Conservation (phyloP, 2,113 vertebrate genomes). For the Morone chrysops region DNA sequence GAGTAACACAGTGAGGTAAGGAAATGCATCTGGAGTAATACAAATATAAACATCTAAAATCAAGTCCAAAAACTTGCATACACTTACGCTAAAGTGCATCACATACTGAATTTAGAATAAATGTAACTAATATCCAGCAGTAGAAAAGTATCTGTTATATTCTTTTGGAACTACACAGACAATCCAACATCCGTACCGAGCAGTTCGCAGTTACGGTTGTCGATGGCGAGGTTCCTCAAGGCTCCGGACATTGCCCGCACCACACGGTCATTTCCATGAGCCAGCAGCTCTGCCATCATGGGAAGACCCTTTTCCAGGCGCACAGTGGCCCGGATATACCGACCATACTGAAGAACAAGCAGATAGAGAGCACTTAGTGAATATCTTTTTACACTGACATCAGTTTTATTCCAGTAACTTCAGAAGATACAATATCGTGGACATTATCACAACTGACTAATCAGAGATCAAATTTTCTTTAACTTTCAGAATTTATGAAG, state of each 20-base stretch:
- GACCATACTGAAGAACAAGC: conserved; percentile 87
- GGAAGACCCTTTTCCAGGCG: conserved; percentile 97
- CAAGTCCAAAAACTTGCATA: not conserved
- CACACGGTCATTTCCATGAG: conserved; percentile 91
- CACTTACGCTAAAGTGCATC: not conserved
- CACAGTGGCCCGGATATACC: conserved; percentile 90
- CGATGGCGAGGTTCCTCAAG: conserved; percentile 94
- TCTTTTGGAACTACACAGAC: not conserved
- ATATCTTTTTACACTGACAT: not conserved
- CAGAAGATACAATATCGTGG: not conserved
- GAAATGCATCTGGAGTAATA: not conserved
- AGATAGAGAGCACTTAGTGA: not conserved
- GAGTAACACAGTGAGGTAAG: not conserved
- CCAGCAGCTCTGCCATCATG: conserved; percentile 92
- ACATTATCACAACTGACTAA: too few relatives aligned
- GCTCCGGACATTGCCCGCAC: conserved; percentile 94
- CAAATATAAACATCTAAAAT: not conserved
- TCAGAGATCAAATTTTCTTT: not conserved
- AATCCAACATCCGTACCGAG: conserved; percentile 85
- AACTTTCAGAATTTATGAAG: not conserved
- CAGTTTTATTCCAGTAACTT: not conserved
- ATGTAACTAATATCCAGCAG: not conserved
- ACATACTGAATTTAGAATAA: not conserved
- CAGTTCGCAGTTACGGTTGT: conserved; percentile 93
- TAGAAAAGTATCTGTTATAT: not conserved